These are phyloP conservation scores for Parnassius mnemosyne DNA, from an alignment of 2,888 invertebrate genomes.

Conservation along the genomic window DNA sequence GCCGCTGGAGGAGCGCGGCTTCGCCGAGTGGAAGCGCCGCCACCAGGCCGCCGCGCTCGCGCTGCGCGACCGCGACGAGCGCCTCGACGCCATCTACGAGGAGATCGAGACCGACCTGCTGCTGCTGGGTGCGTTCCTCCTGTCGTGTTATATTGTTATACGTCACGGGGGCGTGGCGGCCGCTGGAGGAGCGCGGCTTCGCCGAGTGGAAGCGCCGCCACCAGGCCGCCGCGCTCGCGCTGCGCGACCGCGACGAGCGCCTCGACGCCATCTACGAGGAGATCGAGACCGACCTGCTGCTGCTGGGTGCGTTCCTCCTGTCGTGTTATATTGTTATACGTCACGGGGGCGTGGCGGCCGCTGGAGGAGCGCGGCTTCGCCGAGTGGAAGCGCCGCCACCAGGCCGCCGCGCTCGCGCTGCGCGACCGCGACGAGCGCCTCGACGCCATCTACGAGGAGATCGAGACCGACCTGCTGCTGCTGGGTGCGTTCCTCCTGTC, in stretches of 20 bases:
- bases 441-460: constrained; percentile 97
- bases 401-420: constrained; percentile 91
- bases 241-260: constrained; percentile 93
- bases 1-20: constrained; percentile 91
- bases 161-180: constrained; percentile 85
- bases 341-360: constrained; percentile 87
- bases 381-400: constrained; percentile 93
- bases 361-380: constrained; percentile 91
- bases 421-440: constrained; percentile 94
- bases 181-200: constrained; percentile 91
- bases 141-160: too few species aligned
- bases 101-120: constrained; percentile 97
- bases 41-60: constrained; percentile 93
- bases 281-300: constrained; percentile 94
- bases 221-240: constrained; percentile 90
- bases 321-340: too few species aligned
- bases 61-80: constrained; percentile 92
- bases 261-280: constrained; percentile 97
- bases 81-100: constrained; percentile 95
- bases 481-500: constrained; percentile 57
- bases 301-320: constrained; percentile 73
- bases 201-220: constrained; percentile 94
- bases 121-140: constrained; percentile 75
- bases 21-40: constrained; percentile 92
- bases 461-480: constrained; percentile 94